phyloP scores from a whole-genome alignment of 2,113 vertebrate species.

The Hippocampus abdominalis region DNA sequence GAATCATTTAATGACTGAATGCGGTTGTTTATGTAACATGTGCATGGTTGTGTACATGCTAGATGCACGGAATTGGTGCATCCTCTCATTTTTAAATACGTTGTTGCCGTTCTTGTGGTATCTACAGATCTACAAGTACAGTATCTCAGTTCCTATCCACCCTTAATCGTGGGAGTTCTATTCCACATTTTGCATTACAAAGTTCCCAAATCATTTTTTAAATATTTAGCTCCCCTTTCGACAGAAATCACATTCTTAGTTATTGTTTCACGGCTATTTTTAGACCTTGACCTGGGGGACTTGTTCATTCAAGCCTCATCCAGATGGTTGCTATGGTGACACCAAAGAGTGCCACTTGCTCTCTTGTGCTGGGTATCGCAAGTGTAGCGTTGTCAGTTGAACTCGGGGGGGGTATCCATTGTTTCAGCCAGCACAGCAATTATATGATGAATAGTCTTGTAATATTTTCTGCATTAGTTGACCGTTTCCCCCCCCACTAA shows the following conservation, averaged over 20 bases:
- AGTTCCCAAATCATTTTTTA: neutral
- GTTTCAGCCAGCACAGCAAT: neutral
- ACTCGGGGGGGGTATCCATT: neutral
- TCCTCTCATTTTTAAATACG: too few relatives aligned
- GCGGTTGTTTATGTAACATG: too few relatives aligned
- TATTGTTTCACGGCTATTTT: neutral
- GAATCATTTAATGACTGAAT: too few relatives aligned
- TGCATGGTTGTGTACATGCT: too few relatives aligned
- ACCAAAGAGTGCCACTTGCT: neutral
- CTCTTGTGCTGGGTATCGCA: conserved; percentile 7
- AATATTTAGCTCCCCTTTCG: neutral
- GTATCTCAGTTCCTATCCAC: too few relatives aligned
- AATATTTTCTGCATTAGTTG: neutral
- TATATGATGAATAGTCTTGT: too few relatives aligned
- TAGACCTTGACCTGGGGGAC: neutral
- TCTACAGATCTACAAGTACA: too few relatives aligned
- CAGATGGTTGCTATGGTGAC: conserved; percentile 13
- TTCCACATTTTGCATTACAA: neutral
- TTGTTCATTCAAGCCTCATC: conserved; percentile 8
- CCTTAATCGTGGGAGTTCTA: too few relatives aligned
- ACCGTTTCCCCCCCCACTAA: neutral
- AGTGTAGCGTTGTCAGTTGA: neutral
- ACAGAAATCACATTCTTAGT: neutral
- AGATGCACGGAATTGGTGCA: too few relatives aligned
- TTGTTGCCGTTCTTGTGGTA: too few relatives aligned